Percentiles rank a stretch among this genome's conserved stretches.
These are phyloP conservation scores for Stratiomys singularior DNA, from an alignment of 2,888 invertebrate genomes.

Conservation along the genomic window DNA sequence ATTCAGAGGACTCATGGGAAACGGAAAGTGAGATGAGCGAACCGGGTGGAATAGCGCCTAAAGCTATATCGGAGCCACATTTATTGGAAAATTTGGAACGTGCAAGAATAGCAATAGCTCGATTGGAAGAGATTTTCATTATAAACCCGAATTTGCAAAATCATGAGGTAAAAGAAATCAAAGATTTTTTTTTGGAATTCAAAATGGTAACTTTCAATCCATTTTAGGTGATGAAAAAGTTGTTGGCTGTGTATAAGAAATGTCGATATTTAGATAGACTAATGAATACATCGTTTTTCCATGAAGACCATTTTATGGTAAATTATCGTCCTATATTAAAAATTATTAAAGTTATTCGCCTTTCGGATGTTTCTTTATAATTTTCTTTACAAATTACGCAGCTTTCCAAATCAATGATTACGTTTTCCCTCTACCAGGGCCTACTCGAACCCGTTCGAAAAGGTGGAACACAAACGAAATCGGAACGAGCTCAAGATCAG, in stretches of 20 bases:
- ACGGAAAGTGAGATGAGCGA: slow-evolving; percentile 75
- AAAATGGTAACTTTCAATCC: not conserved
- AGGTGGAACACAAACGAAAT: slow-evolving; percentile 71
- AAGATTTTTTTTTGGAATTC: not conserved
- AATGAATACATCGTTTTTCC: slow-evolving; percentile 87
- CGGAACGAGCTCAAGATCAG: slow-evolving; percentile 80
- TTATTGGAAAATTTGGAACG: slow-evolving; percentile 82
- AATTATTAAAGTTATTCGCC: too few relatives aligned
- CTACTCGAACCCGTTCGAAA: slow-evolving; percentile 80
- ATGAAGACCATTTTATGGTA: slow-evolving; percentile 82
- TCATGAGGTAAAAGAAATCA: slow-evolving; percentile 68
- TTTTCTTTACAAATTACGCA: too few relatives aligned
- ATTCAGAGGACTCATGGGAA: slow-evolving; percentile 83
- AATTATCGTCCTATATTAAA: too few relatives aligned
- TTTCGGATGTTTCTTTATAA: too few relatives aligned
- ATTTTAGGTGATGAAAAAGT: slow-evolving; percentile 76
- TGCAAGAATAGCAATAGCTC: slow-evolving; percentile 78
- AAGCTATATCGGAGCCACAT: slow-evolving; percentile 69
- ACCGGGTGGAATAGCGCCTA: slow-evolving; percentile 58
- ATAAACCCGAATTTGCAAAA: slow-evolving; percentile 80
- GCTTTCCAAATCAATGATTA: not conserved
- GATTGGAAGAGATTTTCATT: slow-evolving; percentile 82
- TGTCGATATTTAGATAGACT: slow-evolving; percentile 87
- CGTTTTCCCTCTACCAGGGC: slow-evolving; percentile 65
- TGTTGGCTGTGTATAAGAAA: slow-evolving; percentile 85